phyloP scores from a whole-genome alignment of 92 coral and sea anemone species.

The Desmophyllum pertusum region DNA sequence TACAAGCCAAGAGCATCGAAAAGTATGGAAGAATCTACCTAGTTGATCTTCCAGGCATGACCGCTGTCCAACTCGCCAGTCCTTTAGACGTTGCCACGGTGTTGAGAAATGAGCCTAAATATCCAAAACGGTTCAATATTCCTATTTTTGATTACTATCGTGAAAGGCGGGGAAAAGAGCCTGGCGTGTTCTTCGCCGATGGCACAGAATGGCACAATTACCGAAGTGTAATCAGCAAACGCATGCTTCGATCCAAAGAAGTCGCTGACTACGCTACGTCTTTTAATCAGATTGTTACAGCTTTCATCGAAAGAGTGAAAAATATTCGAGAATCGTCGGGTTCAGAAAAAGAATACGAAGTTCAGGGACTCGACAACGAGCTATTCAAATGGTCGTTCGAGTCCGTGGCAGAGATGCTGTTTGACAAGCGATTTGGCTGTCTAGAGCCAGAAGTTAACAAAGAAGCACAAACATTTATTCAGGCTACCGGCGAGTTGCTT shows the following conservation, averaged over 20 bases:
- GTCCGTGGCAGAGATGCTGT: constrained; percentile 66
- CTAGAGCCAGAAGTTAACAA: constrained; percentile 46
- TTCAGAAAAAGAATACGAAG: constrained; percentile 48
- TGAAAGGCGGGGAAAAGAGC: constrained; percentile 42
- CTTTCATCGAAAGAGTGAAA: constrained; percentile 51
- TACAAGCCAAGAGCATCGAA: constrained; percentile 28
- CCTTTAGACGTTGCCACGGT: constrained; percentile 57
- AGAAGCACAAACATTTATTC: constrained; percentile 54
- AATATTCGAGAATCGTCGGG: constrained; percentile 42
- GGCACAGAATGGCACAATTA: constrained; percentile 69
- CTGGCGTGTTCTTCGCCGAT: constrained; percentile 64
- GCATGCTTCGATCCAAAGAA: constrained; percentile 61
- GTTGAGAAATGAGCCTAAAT: constrained; percentile 56
- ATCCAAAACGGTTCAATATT: constrained; percentile 49
- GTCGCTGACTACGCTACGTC: constrained; percentile 55
- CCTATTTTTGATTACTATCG: constrained; percentile 50
- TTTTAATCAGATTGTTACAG: constrained; percentile 62
- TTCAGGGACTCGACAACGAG: constrained; percentile 55
- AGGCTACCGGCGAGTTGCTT: constrained; percentile 38
- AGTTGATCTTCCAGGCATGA: constrained; percentile 18
- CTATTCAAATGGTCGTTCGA: constrained; percentile 77
- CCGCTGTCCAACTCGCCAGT: constrained; percentile 21
- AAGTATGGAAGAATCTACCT: constrained; percentile 52
- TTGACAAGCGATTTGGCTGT: constrained; percentile 61
- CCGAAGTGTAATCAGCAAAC: constrained; percentile 62